Evolutionary conservation across 2,888 invertebrate genomes (phyloP), one percentile per base, ranked within the genome.

Genomic region (Cryptocephalus moraei): DNA sequence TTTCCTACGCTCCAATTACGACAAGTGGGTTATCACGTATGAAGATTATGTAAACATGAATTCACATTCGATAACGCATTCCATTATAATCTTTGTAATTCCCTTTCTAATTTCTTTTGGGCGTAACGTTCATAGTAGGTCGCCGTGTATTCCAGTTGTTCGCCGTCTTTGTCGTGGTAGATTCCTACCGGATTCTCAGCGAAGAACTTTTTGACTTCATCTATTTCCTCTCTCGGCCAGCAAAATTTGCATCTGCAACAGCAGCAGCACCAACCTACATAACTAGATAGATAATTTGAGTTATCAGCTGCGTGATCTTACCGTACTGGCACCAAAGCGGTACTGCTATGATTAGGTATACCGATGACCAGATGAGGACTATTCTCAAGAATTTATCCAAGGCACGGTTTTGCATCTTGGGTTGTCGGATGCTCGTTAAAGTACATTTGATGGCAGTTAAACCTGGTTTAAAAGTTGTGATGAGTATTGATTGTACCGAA

Each of bases 181-280:
- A 73, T 61, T 1, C 82, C 82, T 0, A 78, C 76, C 2, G 81
- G 80, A 63, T 81, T 81, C 41, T 65, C 56, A 0, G 69, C 60
- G 42, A 75, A 68, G 60, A 78, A 82, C 50, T 63, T 69, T 58
- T 79, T 81, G 0, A 77, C 75, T 50, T 72, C 69, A 34, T 73
- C 68, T 49, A 82, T 80, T 44, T 72, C 71, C 58, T 72, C 64
- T 11, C 62, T 64, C 1, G 82, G 81, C 52, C 73, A 74, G 57
- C 79, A 82, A 52, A 75, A 70, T 54, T 74, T 74, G 55, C 80
- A 82, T 52, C 70, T 64, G 47, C 65, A 75, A 55, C 74, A 75
- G 49, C 75, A 76, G 47, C 76, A 82, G 54, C 81, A 81, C 78
- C 81, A 80, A 72, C 75, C 22, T 22, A 22, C 22, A 22, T 22